phyloP scores from a whole-genome alignment of 2,888 invertebrate genomes.

The Drosophila anomelani region DNA sequence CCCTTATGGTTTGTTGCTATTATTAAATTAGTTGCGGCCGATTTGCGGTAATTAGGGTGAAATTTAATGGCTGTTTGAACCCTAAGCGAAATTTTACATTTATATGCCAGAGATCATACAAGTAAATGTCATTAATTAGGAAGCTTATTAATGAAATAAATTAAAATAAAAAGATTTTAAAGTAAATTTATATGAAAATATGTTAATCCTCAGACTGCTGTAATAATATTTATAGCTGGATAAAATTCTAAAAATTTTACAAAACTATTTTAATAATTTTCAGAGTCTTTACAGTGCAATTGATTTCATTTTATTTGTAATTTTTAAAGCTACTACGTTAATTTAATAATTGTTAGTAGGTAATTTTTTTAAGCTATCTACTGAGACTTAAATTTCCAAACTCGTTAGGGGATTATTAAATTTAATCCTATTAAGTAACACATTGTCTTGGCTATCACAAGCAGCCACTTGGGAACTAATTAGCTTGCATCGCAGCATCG shows the following conservation, averaged over 20 bases:
- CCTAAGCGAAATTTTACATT: slow-evolving; percentile 21
- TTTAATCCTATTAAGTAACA: neutral
- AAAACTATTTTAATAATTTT: too few species aligned
- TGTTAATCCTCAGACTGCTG: too few species aligned
- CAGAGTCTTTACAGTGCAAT: too few species aligned
- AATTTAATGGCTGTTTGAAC: slow-evolving; percentile 68
- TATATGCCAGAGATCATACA: neutral
- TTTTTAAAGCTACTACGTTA: too few species aligned
- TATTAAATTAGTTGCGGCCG: slow-evolving; percentile 80
- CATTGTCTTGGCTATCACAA: slow-evolving; percentile 1
- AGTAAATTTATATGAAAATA: neutral
- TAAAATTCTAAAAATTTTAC: too few species aligned
- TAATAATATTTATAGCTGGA: too few species aligned
- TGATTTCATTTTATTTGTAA: too few species aligned
- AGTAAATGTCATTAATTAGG: too few species aligned
- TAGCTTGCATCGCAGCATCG: slow-evolving; percentile 27
- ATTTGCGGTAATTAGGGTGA: slow-evolving; percentile 74
- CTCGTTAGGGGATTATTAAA: neutral
- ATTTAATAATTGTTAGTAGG: too few species aligned
- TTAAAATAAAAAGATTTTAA: neutral
- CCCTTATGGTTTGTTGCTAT: slow-evolving; percentile 59
- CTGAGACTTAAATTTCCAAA: too few species aligned
- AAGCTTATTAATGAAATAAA: too few species aligned
- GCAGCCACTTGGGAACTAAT: slow-evolving; percentile 19
- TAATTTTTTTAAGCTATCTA: neutral